A percentile compares a stretch with the other conserved stretches of the same genome.
These are phyloP conservation scores for Pelusios castaneus DNA, from an alignment of 2,113 vertebrate genomes.

Conservation along the genomic window DNA sequence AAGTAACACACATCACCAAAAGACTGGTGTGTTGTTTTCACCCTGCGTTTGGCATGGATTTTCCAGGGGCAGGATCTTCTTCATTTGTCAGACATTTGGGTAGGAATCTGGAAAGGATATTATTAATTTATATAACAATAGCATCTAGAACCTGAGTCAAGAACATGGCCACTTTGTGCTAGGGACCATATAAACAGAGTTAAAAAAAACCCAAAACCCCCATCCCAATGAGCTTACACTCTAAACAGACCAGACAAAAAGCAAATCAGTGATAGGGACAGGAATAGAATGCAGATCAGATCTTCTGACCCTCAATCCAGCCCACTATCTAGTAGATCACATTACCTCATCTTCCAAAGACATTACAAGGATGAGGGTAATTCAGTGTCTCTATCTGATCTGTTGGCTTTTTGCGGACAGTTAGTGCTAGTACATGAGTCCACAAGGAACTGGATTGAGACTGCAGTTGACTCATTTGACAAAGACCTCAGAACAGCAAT, in stretches of 20 bases:
- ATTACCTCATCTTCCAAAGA: neutral
- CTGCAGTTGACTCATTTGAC: neutral
- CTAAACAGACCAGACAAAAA: conserved; percentile 15
- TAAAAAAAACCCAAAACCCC: neutral
- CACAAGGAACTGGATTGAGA: neutral
- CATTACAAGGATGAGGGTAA: neutral
- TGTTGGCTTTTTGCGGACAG: conserved; percentile 3
- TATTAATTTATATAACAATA: fast-evolving
- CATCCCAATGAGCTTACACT: neutral
- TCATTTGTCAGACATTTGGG: neutral
- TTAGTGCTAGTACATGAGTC: neutral
- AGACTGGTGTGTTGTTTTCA: neutral
- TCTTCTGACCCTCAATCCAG: neutral
- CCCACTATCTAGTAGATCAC: too few relatives aligned
- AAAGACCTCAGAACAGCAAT: neutral
- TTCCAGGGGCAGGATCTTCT: neutral
- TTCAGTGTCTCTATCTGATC: neutral
- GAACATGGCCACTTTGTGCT: neutral
- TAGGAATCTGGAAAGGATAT: neutral
- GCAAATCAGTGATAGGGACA: neutral
- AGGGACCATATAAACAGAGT: neutral
- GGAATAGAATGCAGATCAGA: neutral
- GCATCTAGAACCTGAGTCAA: neutral
- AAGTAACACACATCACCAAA: neutral
- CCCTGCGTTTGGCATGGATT: neutral